These are phyloP conservation scores for Sparidentex hasta DNA, from an alignment of 2,797 vertebrate genomes.

Conservation along the genomic window DNA sequence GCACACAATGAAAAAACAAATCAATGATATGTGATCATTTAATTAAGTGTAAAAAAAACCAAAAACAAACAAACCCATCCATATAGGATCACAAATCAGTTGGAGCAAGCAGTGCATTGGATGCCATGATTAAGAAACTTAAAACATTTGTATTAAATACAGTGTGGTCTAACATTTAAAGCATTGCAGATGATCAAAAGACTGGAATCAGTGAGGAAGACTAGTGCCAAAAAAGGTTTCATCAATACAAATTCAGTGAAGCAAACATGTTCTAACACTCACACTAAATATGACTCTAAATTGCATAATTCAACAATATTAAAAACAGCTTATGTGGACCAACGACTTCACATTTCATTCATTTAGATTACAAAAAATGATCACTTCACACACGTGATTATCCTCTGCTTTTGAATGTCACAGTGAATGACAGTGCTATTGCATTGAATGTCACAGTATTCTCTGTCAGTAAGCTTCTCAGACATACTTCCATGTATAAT, in stretches of 20 bases:
- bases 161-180: slow-evolving; percentile 17
- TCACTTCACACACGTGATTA: slow-evolving; percentile 42
- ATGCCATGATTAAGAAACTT: slow-evolving; percentile 6
- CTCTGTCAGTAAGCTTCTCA: neutral
- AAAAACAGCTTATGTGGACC: slow-evolving; percentile 10
- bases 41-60: slow-evolving; percentile 35
- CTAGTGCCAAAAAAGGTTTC: slow-evolving; percentile 2
- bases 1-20: slow-evolving; percentile 13
- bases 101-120: neutral
- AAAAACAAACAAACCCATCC: slow-evolving; percentile 4
- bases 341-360: slow-evolving; percentile 17
- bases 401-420: slow-evolving; percentile 41
- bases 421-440: slow-evolving; percentile 24
- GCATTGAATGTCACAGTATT: slow-evolving; percentile 46
- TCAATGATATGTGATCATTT: slow-evolving; percentile 10
- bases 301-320: slow-evolving; percentile 8
- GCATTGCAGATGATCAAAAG: neutral
- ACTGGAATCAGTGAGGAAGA: neutral
- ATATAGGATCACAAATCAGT: slow-evolving; percentile 25
- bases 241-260: slow-evolving; percentile 8
- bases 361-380: slow-evolving; percentile 7
- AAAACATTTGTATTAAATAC: slow-evolving; percentile 12
- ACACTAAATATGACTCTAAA: neutral
- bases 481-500: neutral
- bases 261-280: neutral